Conservation (phyloP, 1,140 invertebrate species). For the Bicyclus anynana region DNA sequence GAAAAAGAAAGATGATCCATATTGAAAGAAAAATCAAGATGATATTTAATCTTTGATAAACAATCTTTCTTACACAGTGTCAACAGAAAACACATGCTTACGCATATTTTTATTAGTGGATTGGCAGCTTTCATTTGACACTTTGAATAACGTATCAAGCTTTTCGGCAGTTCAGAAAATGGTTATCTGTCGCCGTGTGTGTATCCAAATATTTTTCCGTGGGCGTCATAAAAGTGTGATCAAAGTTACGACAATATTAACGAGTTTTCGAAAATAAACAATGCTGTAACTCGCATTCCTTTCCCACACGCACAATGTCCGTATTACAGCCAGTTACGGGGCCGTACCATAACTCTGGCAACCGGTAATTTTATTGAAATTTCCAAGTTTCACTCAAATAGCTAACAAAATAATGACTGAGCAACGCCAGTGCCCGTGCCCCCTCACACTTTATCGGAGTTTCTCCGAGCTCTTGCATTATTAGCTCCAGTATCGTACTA, state of each 20-base stretch:
- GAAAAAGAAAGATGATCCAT: too few relatives aligned
- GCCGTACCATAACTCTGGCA: constrained; percentile 38
- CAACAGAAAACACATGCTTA: too few relatives aligned
- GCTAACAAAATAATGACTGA: constrained; percentile 55
- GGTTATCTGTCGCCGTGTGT: too few relatives aligned
- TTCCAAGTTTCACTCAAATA: constrained; percentile 53
- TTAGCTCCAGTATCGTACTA: constrained; percentile 50
- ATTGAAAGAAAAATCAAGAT: too few relatives aligned
- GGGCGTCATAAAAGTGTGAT: constrained; percentile 4
- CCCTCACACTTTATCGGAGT: constrained; percentile 47
- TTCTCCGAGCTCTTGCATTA: constrained; percentile 45
- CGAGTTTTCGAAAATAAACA: constrained; percentile 15
- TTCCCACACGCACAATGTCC: constrained; percentile 22
- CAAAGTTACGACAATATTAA: background rate
- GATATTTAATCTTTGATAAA: too few relatives aligned
- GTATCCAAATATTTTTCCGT: background rate
- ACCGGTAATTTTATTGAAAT: constrained; percentile 49
- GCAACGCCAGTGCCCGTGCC: constrained; percentile 37
- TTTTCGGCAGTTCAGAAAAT: background rate
- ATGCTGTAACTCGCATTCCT: constrained; percentile 17
- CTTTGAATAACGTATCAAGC: background rate
- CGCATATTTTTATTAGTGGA: too few relatives aligned
- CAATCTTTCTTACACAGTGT: too few relatives aligned
- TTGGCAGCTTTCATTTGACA: too few relatives aligned
- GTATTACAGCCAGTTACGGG: constrained; percentile 19